phyloP scores from a whole-genome alignment of 2,113 vertebrate species.

The Eptesicus fuscus region DNA sequence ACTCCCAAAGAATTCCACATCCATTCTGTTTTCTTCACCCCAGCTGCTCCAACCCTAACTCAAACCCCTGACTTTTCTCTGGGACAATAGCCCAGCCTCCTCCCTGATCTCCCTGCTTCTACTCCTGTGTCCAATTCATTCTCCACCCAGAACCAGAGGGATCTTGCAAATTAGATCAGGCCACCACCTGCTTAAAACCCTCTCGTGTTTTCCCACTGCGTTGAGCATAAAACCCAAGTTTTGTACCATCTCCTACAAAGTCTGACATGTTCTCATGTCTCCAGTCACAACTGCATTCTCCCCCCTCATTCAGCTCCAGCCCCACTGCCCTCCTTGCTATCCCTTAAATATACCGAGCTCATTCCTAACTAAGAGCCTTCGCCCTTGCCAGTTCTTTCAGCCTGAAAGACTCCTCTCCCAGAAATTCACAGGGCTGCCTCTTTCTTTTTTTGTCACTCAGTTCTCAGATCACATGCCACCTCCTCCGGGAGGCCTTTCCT shows the following conservation, averaged over 20 bases:
- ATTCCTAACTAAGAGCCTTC: background rate
- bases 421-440: background rate
- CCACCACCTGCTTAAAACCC: background rate
- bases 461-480: background rate
- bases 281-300: background rate
- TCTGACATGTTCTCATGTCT: background rate
- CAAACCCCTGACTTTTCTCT: background rate
- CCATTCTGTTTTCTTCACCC: background rate
- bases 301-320: background rate
- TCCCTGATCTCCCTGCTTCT: background rate
- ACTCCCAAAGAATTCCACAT: background rate
- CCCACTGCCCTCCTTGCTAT: background rate
- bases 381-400: background rate
- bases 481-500: background rate
- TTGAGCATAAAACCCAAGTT: background rate
- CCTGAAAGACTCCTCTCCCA: background rate
- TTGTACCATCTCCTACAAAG: background rate
- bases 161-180: background rate
- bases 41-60: background rate
- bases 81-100: background rate
- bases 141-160: background rate
- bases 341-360: background rate
- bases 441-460: background rate
- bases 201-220: background rate
- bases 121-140: background rate